Base-by-base conservation (phyloP, 2,797 vertebrate genomes). In the Buphagus erythrorhynchus region DNA sequence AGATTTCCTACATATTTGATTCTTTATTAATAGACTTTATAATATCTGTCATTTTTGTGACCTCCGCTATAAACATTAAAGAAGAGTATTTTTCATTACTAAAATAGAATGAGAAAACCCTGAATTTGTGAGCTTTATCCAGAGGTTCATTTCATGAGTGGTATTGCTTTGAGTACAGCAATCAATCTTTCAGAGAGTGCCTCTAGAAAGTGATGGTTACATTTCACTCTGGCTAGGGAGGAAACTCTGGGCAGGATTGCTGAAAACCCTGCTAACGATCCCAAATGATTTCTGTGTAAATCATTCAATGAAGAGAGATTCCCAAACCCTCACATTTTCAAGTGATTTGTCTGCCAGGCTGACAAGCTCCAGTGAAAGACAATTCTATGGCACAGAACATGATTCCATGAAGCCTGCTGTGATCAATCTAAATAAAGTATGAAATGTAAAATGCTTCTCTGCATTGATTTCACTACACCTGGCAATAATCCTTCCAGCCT, bases 381-480 rank as follows among this genome's bases (percentile, higher is more conserved):
- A 82, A 91, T 72, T 85, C 62, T 4, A 13, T 19, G 48, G 74
- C 72, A 36, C 52, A 65, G 69, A 88, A 25, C 13, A 66, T 19
- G 80, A 86, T 67, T 81, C 73, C 52, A 11, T 11, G 13, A 68
- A 83, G 55, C 93, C 35, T 4, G 16, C 16, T 42, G 68, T 52
- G 66, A 96, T 90, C 90, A 84, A 85, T 92, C 90, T 69, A 94
- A 95, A 88, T 61, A 33, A 97, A 75, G 57, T n/a, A 83, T 90
- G 66, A 91, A 96, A 97, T 12, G 86, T 18, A 88, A 93, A 83
- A 92, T 46, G 35, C 89, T 92, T 75, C 83, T 89, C 74, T 67
- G 73, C 86, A 88, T 81, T 87, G 92, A 97, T 96, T 96, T 79
- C 90, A 82, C 57, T 89, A 45, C 52, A 78, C 81, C 86, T 95